Conservation (phyloP, 2,797 vertebrate genomes). For the Spea hammondii region DNA sequence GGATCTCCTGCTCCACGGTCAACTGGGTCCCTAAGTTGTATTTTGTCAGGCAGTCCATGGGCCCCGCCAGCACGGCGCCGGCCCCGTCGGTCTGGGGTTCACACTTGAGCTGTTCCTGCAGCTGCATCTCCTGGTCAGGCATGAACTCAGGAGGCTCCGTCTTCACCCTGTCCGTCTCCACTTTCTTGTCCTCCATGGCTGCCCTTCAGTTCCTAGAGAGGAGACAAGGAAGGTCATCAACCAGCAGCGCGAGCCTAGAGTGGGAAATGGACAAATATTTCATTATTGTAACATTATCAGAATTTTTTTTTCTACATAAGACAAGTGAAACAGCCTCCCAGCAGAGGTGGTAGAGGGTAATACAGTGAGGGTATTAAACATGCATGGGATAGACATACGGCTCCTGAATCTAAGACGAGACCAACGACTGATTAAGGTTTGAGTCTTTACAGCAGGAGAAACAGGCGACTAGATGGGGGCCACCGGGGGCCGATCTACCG, state of each 20-base stretch:
- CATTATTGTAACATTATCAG: background rate
- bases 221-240: background rate
- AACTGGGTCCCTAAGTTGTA: slow-evolving; percentile 35
- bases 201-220: background rate
- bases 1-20: slow-evolving; percentile 32
- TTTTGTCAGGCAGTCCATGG: slow-evolving; percentile 35
- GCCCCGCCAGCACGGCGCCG: background rate
- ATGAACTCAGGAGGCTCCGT: background rate
- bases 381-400: too few species aligned
- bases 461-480: too few species aligned
- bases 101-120: slow-evolving; percentile 18
- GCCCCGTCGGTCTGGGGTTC: background rate
- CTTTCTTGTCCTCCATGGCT: slow-evolving; percentile 16
- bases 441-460: too few species aligned
- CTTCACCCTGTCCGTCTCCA: slow-evolving; percentile 1
- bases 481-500: too few species aligned
- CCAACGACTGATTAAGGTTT: too few species aligned
- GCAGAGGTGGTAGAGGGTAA: too few species aligned
- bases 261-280: too few species aligned
- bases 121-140: background rate
- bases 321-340: too few species aligned
- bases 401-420: too few species aligned
- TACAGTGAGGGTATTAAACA: too few species aligned
- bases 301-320: background rate
- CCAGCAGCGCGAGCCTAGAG: background rate